A percentile compares a stretch with the other conserved stretches of the same genome.
Evolutionary conservation across 92 coral and sea anemone species (phyloP).

Genomic region (Epizoanthus fatuus): DNA sequence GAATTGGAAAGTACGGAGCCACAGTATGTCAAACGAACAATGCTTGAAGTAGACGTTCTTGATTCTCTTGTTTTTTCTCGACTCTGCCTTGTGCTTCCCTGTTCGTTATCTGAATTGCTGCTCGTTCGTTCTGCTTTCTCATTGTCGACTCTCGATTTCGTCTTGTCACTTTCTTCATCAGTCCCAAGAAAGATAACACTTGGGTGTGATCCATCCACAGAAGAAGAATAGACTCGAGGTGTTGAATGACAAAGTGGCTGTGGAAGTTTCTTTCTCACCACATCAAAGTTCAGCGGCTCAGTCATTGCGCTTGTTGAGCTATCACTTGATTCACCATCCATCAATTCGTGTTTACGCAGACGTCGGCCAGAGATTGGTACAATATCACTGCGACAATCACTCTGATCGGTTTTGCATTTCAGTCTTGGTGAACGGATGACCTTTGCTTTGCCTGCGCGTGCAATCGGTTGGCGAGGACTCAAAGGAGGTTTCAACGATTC

Average conservation of each 20-base stretch:
- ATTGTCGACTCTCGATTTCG: not conserved
- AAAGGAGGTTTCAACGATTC: constrained; percentile 15
- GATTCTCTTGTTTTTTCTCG: constrained; percentile 61
- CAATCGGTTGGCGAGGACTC: constrained; percentile 62
- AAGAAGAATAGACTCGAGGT: constrained; percentile 55
- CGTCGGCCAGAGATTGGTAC: constrained; percentile 46
- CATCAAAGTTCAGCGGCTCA: constrained; percentile 78
- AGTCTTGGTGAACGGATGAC: constrained; percentile 79
- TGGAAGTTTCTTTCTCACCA: constrained; percentile 22
- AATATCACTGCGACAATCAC: constrained; percentile 81
- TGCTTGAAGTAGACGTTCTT: constrained; percentile 57
- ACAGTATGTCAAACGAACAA: constrained; percentile 85
- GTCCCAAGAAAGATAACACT: constrained; percentile 86
- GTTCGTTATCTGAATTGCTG: constrained; percentile 16
- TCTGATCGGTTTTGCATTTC: constrained; percentile 54
- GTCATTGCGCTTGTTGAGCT: constrained; percentile 88
- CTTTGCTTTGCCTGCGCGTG: constrained; percentile 75
- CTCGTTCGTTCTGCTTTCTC: constrained; percentile 7
- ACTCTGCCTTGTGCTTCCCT: constrained; percentile 47
- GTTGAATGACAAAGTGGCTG: constrained; percentile 42
- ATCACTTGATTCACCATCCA: constrained; percentile 82
- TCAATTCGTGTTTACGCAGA: constrained; percentile 34
- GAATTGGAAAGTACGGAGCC: constrained; percentile 89
- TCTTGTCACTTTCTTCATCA: constrained; percentile 58
- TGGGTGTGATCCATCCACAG: constrained; percentile 51